These are phyloP conservation scores for Ectemnius continuus DNA, from an alignment of 2,888 invertebrate genomes.

Conservation along the genomic window DNA sequence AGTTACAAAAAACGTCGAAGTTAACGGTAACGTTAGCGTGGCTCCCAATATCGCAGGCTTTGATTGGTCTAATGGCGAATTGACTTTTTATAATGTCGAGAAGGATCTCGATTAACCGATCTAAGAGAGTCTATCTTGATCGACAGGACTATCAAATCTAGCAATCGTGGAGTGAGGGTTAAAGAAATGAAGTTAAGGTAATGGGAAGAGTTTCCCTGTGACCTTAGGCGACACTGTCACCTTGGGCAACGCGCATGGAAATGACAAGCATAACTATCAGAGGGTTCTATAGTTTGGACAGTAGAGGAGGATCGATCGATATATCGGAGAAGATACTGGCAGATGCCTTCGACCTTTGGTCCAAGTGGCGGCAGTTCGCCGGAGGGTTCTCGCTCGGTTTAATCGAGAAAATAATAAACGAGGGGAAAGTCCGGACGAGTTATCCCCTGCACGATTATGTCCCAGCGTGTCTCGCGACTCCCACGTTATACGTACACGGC, in stretches of 20 bases:
- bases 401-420: conserved; percentile 68
- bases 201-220: conserved; percentile 29
- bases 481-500: conserved; percentile 66
- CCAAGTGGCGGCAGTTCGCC: conserved; percentile 33
- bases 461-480: conserved; percentile 59
- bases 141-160: conserved; percentile 33
- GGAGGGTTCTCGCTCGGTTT: conserved; percentile 42
- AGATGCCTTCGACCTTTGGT: conserved; percentile 41
- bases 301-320: conserved; percentile 25
- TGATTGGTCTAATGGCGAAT: conserved; percentile 16
- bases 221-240: too few relatives aligned
- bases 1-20: conserved; percentile 4
- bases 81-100: conserved; percentile 33
- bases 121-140: conserved; percentile 28
- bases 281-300: background rate
- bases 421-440: conserved; percentile 65
- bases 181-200: conserved; percentile 41
- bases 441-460: conserved; percentile 55
- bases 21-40: conserved; percentile 13
- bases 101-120: conserved; percentile 41
- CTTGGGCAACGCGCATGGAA: too few relatives aligned
- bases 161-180: conserved; percentile 43
- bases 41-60: background rate
- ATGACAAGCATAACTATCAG: too few relatives aligned
- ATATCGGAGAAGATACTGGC: conserved; percentile 24